Base-by-base conservation (phyloP, 2,797 vertebrate genomes). In the Typhlichthys subterraneus region DNA sequence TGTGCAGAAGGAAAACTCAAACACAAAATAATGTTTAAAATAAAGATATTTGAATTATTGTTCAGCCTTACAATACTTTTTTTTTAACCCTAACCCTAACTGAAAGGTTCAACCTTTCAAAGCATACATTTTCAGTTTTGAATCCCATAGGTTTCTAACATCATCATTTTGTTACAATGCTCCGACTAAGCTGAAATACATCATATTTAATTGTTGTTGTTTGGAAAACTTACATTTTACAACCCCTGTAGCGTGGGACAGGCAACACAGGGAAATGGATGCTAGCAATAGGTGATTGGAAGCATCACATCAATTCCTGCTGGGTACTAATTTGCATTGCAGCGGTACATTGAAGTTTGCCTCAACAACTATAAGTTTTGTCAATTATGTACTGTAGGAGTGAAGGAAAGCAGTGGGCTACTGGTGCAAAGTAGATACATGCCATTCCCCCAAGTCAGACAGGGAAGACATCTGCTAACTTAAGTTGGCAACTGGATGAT, bases 271-370 rank as follows among this genome's bases (percentile, higher is more conserved):
- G 76, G 61, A 71, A 60, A 64, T 66, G 71, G 9, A 51, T 72
- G 54, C 1, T 62, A 56, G 65, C 57, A 70, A 17, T 60, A 61
- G 23, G 42, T 54, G 66, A 64, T 42, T 42, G 38, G 38, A 9
- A 42, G 38, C 23, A 42, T 42, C 69, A 61, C 33, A 60, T 53
- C 69, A 75, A 77, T 61, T 75, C 48, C 74, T 83, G 64, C 67
- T 61, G 65, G 74, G 73, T 67, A 61, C 61, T 76, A 54, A 87
- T 89, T 88, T 84, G 79, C 80, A 87, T 85, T 69, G 69, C 61
- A 54, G 23, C 57, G 51, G 48, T 63, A 67, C 61, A 61, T 77
- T 76, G 10, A 74, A 57, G 71, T 77, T 81, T 64, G 31, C 50
- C 47, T 47, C 65, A 66, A 63, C 49, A 73, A 67, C 53, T 33